Evolutionary conservation across 2,113 vertebrate species (phyloP), one percentile per base, ranked within the genome.

Genomic region (Burhinus oedicnemus): DNA sequence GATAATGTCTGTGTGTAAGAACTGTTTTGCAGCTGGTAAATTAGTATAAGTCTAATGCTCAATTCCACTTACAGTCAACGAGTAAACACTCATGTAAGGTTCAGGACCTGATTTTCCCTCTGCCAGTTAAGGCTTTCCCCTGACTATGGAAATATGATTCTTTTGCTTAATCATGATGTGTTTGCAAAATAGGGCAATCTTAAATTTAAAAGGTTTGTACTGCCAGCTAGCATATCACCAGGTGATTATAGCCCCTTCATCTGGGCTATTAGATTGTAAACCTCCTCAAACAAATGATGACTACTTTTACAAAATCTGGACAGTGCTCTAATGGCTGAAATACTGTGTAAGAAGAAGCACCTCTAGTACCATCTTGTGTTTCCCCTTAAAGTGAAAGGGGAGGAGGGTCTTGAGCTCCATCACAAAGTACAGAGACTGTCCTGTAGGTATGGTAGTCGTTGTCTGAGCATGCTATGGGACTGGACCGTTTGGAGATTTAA

Each of bases 331-430:
- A 18, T 45, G 75, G 21, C 42, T 54, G 42, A 77, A 85, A 79
- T 45, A 6, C 15, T 40, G 21, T 13, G 42, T 47, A 44, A 65
- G 70, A 89, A 83, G 15, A 34, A 90, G 45, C 30, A 70, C 45
- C 75, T 93, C 84, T 90, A 94, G 88, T 90, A 92, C 92, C 85
- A 93, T 90, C 90, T 90, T 86, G 87, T 74, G 85, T 90, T 95
- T 92, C 69, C 62, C 20, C 34, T 93, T 92, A 81, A 93, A 96
- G 90, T 88, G 34, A 34, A 83, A 83, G 40, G 40, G 8, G 45
- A 88, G 42, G 19, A 80, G 6, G 27, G 22, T 76, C 23, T 38
- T 6, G 15, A 70, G 42, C 42, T 77, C 60, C 26, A 9, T 30
- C 72, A 45, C 17, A 2, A 76, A 29, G 30, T 83, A n/a, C 42